Evolutionary conservation across 2,113 vertebrate species (phyloP), one percentile per base, ranked within the genome.

Genomic region (Anguilla japonica): DNA sequence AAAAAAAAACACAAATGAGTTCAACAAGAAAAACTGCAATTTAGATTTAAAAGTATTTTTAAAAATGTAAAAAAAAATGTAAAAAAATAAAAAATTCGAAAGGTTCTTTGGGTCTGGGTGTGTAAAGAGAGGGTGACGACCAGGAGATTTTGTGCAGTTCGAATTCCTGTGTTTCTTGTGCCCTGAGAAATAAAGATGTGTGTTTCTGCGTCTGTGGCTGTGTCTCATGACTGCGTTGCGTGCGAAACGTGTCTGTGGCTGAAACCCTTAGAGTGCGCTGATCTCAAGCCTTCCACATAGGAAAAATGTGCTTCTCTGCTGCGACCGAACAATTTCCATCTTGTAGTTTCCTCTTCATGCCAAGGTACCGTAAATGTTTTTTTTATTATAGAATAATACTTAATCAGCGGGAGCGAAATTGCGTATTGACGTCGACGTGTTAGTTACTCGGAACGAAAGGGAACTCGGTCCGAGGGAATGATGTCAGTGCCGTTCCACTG

Each of bases 111-210:
- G 84, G 43, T 26, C 13, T 43, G 14, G 53, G 81, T 79, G 85
- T 86, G 88, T 90, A 87, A 88, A 84, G 89, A 88, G 87, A 90
- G 86, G 91, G 88, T 92, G 88, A 90, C 82, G 83, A 89, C 89
- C 86, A 89, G 89, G 84, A 87, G 88, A 86, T 89, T 94, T 94
- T 91, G 86, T 90, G 91, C 91, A 93, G 89, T 89, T 89, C 88
- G 91, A 92, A 91, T 87, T 87, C 88, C 93, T 95, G 87, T 94
- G 92, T 95, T 95, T 93, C 91, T 93, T 94, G 88, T 95, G 94
- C 93, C 94, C 93, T 94, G 92, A 92, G 89, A 93, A 95, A 96
- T 92, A 95, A 94, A 93, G 89, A 92, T 88, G 53, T 89, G 90
- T 93, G 90, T 94, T 92, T 95, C 93, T 93, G 92, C 90, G 87